A percentile compares a stretch with the other conserved stretches of the same genome.
Conservation (phyloP, 1,140 invertebrate species). For the Adelges cooleyi region DNA sequence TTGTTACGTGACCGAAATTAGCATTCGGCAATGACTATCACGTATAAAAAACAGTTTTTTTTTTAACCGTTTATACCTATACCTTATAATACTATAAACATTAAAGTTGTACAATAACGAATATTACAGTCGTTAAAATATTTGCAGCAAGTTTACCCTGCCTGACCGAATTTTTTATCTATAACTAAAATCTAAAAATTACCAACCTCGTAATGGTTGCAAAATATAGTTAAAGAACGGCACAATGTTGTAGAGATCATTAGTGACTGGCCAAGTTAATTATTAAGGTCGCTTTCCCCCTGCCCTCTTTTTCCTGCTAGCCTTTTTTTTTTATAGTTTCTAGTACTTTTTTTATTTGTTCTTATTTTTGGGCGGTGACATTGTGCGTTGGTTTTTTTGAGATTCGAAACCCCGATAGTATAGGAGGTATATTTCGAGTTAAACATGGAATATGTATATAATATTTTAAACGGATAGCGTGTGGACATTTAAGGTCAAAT, state of each 20-base stretch:
- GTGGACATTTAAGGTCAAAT: too few relatives aligned
- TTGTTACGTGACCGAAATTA: background rate
- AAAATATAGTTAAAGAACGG: background rate
- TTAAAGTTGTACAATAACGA: background rate
- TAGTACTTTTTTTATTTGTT: background rate
- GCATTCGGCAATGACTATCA: background rate
- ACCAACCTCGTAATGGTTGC: background rate
- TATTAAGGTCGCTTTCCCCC: background rate
- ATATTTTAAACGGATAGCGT: too few relatives aligned
- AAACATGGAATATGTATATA: too few relatives aligned
- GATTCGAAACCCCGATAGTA: background rate
- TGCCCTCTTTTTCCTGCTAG: too few relatives aligned
- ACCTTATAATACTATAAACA: background rate
- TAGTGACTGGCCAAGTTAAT: background rate
- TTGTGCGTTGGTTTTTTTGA: background rate
- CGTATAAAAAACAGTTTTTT: background rate
- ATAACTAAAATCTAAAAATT: background rate
- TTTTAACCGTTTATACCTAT: background rate
- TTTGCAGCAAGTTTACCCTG: background rate
- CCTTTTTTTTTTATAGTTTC: background rate
- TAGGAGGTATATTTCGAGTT: too few relatives aligned
- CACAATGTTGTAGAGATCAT: background rate
- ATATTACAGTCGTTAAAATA: slow-evolving; percentile 6
- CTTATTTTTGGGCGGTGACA: background rate
- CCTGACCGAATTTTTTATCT: background rate